Evolutionary conservation across 1,140 invertebrate species (phyloP), one percentile per base, ranked within the genome.

Genomic region (Penaeus chinensis): DNA sequence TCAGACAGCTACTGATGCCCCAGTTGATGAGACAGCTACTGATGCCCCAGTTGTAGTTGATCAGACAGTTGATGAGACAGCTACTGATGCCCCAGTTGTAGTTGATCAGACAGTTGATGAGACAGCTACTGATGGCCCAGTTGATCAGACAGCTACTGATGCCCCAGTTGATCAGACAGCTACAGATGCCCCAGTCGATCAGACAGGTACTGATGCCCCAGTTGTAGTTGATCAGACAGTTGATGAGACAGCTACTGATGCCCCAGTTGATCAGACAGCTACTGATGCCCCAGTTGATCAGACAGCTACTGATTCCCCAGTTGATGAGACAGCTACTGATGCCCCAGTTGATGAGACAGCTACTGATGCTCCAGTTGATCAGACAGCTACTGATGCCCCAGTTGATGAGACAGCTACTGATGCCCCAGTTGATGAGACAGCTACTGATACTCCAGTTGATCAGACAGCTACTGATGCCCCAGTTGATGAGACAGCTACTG

Each of bases 111-210:
- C 81, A 47, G 22, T 32, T 42, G 60, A 89, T 10, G 4, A 60
- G 19, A 71, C 24, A 11, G 24, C 54, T 27, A 16, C 13, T 71
- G 24, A 80, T n/a, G 32, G n/a, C 60, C 76, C 19, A 62, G 63
- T 60, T 42, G 63, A 85, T 63, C 78, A 69, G 27, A 88, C 81
- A 61, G 66, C 86, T 79, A 13, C 32, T 47, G 16, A 24, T 54
- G 22, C 77, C 77, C 11, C 42, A 18, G 37, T 24, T 66, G 71
- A 89, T 63, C 32, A 32, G 24, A 63, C n/a, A 10, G 7, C 61
- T 27, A 82, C 20, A 37, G 61, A 62, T 32, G 63, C 54, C 16
- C 60, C 22, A 32, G 37, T 27, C 13, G 47, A 62, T 32, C 32
- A 24, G 63, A 47, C 32, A 63, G 27, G 37, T 47, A 16, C 27